Evolutionary conservation across 2,797 vertebrate genomes (phyloP).

Genomic region (Eidolon dupreanum): DNA sequence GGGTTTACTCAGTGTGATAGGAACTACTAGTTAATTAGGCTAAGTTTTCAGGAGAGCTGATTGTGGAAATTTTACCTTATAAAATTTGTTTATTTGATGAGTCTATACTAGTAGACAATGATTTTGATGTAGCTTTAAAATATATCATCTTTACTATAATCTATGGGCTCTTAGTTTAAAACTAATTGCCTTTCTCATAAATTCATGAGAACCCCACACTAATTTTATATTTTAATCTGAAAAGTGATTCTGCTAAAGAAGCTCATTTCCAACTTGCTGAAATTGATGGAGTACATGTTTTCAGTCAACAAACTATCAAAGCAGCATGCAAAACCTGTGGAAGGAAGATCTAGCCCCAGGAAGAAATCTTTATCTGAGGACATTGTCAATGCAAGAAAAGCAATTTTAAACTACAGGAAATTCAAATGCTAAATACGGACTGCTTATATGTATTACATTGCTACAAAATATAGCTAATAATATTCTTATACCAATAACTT

Average conservation of each 20-base stretch:
- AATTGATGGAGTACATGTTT: neutral
- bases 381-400: neutral
- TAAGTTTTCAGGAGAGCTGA: slow-evolving; percentile 8
- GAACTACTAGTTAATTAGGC: neutral
- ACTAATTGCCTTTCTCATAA: neutral
- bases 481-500: neutral
- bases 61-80: neutral
- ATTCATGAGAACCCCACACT: neutral
- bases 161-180: slow-evolving; percentile 19
- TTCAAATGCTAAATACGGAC: neutral
- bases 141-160: neutral
- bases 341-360: neutral
- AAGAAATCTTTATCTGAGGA: neutral
- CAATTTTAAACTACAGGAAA: neutral
- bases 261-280: neutral
- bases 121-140: neutral
- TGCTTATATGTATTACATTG: neutral
- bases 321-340: neutral
- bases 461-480: neutral
- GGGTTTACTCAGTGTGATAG: neutral
- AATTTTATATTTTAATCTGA: slow-evolving; percentile 4
- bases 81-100: neutral
- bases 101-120: neutral
- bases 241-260: slow-evolving; percentile 21
- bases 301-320: neutral